These are phyloP conservation scores for Champsocephalus esox DNA, from an alignment of 2,797 vertebrate genomes.

Conservation along the genomic window DNA sequence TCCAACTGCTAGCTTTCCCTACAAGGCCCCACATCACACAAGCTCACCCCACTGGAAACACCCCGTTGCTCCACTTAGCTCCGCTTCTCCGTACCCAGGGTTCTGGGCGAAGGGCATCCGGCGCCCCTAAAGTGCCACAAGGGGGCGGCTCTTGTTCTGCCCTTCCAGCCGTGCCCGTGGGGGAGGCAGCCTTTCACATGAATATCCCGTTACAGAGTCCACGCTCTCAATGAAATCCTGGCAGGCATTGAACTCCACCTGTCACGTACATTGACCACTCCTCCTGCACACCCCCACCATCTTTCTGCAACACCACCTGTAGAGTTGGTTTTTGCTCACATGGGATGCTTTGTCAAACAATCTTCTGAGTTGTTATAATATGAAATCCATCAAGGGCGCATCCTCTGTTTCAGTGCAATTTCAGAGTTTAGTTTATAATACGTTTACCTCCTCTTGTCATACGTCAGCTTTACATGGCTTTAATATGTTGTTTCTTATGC, in stretches of 20 bases:
- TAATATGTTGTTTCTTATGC: background rate
- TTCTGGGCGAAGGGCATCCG: slow-evolving; percentile 45
- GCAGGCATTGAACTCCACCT: slow-evolving; percentile 73
- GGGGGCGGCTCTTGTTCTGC: slow-evolving; percentile 71
- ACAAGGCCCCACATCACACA: slow-evolving; percentile 64
- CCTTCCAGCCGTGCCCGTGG: slow-evolving; percentile 54
- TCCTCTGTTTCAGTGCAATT: background rate
- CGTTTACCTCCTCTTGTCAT: background rate
- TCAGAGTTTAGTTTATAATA: background rate
- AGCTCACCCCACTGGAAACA: slow-evolving; percentile 65
- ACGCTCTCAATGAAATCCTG: slow-evolving; percentile 80
- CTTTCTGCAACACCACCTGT: slow-evolving; percentile 54
- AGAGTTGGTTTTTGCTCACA: slow-evolving; percentile 21
- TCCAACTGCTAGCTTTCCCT: slow-evolving; percentile 54
- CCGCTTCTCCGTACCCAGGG: slow-evolving; percentile 25
- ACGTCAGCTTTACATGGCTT: background rate
- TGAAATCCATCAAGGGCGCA: background rate
- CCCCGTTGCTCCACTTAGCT: slow-evolving; percentile 31
- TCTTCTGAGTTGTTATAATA: background rate
- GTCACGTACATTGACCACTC: slow-evolving; percentile 70
- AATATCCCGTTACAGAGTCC: slow-evolving; percentile 82
- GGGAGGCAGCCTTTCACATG: slow-evolving; percentile 81
- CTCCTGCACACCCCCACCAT: slow-evolving; percentile 19
- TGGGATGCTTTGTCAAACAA: background rate
- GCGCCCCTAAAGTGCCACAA: slow-evolving; percentile 61